Evolutionary conservation across 1,140 invertebrate species (phyloP).

Genomic region (Lasioglossum albipes): DNA sequence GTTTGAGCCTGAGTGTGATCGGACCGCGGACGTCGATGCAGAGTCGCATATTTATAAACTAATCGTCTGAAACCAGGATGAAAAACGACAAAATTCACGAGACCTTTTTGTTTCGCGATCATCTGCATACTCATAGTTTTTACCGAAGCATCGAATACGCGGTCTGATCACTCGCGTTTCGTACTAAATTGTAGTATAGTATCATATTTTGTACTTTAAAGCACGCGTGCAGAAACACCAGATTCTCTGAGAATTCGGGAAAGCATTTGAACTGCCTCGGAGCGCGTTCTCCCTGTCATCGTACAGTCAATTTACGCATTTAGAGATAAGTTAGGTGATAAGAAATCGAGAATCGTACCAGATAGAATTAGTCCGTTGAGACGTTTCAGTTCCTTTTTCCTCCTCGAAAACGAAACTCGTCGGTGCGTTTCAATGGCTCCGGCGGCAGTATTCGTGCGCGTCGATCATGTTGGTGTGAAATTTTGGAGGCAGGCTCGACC

Average conservation of each 20-base stretch:
- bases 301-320: neutral
- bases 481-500: neutral
- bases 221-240: neutral
- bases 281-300: neutral
- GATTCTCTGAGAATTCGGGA: neutral
- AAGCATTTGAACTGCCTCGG: constrained; percentile 29
- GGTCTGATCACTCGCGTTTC: neutral
- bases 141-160: neutral
- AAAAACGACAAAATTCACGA: no score
- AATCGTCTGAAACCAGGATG: no score
- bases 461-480: neutral
- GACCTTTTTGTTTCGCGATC: no score
- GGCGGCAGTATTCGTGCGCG: no score
- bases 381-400: constrained; percentile 7
- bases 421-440: neutral
- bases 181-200: neutral
- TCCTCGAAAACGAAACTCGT: neutral
- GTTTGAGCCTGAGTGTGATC: no score
- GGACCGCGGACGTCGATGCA: no score
- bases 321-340: constrained; percentile 1
- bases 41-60: no score
- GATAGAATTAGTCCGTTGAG: constrained; percentile 3
- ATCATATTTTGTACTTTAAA: neutral
- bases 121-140: no score
- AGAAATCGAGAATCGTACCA: neutral